phyloP scores from a whole-genome alignment of 2,797 vertebrate species.

The Hozukius guyotensis region DNA sequence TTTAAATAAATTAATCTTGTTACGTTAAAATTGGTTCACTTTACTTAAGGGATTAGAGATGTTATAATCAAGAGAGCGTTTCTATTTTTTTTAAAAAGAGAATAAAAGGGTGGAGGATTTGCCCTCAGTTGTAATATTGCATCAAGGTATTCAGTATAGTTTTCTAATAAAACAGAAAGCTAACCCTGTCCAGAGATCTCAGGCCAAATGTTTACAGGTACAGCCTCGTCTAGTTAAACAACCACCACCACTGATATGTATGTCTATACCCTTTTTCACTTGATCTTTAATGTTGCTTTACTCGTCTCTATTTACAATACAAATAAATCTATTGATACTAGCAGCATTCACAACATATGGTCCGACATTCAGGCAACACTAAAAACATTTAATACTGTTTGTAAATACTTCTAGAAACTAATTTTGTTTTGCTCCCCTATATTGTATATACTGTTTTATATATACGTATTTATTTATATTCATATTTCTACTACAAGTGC shows the following conservation, averaged over 20 bases:
- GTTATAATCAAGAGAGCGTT: slow-evolving; percentile 38
- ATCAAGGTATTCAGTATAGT: slow-evolving; percentile 60
- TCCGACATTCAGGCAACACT: slow-evolving; percentile 83
- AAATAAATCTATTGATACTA: slow-evolving; percentile 83
- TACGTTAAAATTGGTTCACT: slow-evolving; percentile 38
- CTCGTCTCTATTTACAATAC: slow-evolving; percentile 81
- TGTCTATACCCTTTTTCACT: slow-evolving; percentile 75
- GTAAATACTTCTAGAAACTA: slow-evolving; percentile 82
- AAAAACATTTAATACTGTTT: slow-evolving; percentile 80
- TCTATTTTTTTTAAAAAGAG: slow-evolving; percentile 44
- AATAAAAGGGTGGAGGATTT: slow-evolving; percentile 46
- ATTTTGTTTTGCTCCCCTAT: slow-evolving; percentile 76
- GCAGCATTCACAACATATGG: slow-evolving; percentile 85
- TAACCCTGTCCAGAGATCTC: slow-evolving; percentile 66
- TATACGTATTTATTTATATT: slow-evolving; percentile 69
- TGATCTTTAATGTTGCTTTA: slow-evolving; percentile 68
- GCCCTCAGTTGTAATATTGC: slow-evolving; percentile 71
- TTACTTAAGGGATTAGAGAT: slow-evolving; percentile 40
- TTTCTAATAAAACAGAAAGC: slow-evolving; percentile 62
- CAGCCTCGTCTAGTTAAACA: slow-evolving; percentile 61
- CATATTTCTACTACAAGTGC: slow-evolving; percentile 82
- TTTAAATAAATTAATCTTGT: slow-evolving; percentile 31
- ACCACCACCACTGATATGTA: slow-evolving; percentile 80
- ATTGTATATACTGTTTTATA: slow-evolving; percentile 72
- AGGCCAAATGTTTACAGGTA: slow-evolving; percentile 62